Evolutionary conservation across 2,113 vertebrate genomes (phyloP), one percentile per base, ranked within the genome.

Genomic region (Diphyllodes magnificus): DNA sequence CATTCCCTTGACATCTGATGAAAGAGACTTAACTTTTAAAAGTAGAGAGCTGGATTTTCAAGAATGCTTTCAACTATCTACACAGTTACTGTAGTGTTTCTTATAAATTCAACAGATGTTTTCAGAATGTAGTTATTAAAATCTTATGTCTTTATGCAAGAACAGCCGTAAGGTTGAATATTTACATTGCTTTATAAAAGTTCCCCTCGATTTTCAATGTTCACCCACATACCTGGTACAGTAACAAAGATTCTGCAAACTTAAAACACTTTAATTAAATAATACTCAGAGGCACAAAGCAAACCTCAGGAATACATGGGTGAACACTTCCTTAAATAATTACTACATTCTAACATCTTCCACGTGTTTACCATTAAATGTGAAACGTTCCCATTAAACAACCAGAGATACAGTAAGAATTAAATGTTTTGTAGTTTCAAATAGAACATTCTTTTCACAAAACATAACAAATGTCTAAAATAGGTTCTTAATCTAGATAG

Each of bases 121-220:
- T 97, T 96, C 97, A 98, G 97, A 97, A 98, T 97, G 97, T 97
- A 97, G 94, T 95, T 97, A 97, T 98, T 98, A 98, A 97, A 97
- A 97, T 97, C 97, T 97, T 96, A 97, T 91, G 96, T 96, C 95
- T 98, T 97, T 97, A 97, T 80, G 86, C 97, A 97, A 98, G 97
- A 97, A 97, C 92, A 96, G 97, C 96, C 86, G 14, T 96, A 97
- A 98, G 97, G 96, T 97, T 97, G 96, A 97, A 97, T 98, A 98
- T 98, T 98, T 98, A 98, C 98, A 98, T 98, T 97, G 97, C 97
- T 98, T 98, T 98, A 98, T 98, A 98, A 98, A 98, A 98, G 97
- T 98, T 98, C 98, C 97, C 98, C 98, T 98, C 97, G 59, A 92
- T 98, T 97, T 98, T 97, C 90, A 82, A 91, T 98, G 97, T 97